Conservation (phyloP, 92 coral and sea anemone species). For the Parazoanthus darwini region DNA sequence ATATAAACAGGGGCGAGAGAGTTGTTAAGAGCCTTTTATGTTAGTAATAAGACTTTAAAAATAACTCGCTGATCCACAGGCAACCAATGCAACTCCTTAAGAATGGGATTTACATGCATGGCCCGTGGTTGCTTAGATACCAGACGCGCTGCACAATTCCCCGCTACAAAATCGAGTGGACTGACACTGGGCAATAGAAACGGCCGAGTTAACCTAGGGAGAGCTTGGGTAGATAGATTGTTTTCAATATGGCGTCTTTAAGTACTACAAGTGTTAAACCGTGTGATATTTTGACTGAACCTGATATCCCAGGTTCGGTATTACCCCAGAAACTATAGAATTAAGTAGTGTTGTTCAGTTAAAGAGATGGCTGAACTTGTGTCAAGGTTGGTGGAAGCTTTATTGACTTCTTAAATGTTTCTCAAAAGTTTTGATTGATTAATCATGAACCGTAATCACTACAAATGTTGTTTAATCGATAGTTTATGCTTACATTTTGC, state of each 20-base stretch:
- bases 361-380: constrained; percentile 50
- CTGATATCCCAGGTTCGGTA: constrained; percentile 52
- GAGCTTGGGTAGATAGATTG: constrained; percentile 48
- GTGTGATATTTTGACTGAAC: constrained; percentile 43
- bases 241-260: constrained; percentile 45
- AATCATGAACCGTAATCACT: neutral
- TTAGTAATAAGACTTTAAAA: no score
- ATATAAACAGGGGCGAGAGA: no score
- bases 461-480: neutral
- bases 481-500: constrained; percentile 28
- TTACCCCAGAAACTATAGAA: constrained; percentile 48
- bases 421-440: constrained; percentile 25
- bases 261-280: neutral
- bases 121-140: no score
- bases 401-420: neutral
- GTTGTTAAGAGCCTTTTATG: no score
- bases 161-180: constrained; percentile 21
- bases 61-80: no score
- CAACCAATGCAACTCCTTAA: no score
- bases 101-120: no score
- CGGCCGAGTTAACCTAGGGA: constrained; percentile 14
- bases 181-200: no score
- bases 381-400: constrained; percentile 50
- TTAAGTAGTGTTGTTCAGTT: constrained; percentile 55
- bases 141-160: neutral